These are phyloP conservation scores for Rugalucina vietnamica DNA, from an alignment of 2,888 invertebrate species.

Conservation along the genomic window DNA sequence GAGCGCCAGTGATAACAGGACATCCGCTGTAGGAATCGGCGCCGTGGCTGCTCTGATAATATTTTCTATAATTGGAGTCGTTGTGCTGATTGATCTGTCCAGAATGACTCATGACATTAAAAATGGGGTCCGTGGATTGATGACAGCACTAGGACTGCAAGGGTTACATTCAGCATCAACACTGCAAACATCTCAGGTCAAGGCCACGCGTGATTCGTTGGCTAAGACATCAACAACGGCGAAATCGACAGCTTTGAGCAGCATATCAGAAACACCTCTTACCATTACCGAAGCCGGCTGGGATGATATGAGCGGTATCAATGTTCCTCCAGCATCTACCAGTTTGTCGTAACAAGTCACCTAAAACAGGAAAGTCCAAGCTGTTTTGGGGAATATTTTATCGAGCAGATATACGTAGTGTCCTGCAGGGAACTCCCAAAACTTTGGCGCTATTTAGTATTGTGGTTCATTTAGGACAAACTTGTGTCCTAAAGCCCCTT, in stretches of 20 bases:
- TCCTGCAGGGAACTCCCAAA: too few species aligned
- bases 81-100: slow-evolving; percentile 45
- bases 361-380: too few species aligned
- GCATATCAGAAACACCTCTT: not conserved
- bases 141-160: not conserved
- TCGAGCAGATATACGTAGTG: too few species aligned
- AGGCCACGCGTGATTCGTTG: not conserved
- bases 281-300: not conserved
- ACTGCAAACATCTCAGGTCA: not conserved
- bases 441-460: too few species aligned
- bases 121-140: not conserved
- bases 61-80: slow-evolving; percentile 27
- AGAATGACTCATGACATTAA: slow-evolving; percentile 32
- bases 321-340: not conserved
- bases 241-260: not conserved
- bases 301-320: not conserved
- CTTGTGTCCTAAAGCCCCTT: too few species aligned
- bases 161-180: too few species aligned
- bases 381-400: too few species aligned
- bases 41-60: slow-evolving; percentile 40
- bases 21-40: slow-evolving; percentile 44
- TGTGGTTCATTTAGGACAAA: too few species aligned
- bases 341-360: too few species aligned
- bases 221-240: not conserved
- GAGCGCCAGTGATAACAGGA: slow-evolving; percentile 43